Percentiles rank a stretch among this genome's conserved stretches.
phyloP scores from a whole-genome alignment of 2,797 vertebrate genomes.

The Pteronotus mesoamericanus region DNA sequence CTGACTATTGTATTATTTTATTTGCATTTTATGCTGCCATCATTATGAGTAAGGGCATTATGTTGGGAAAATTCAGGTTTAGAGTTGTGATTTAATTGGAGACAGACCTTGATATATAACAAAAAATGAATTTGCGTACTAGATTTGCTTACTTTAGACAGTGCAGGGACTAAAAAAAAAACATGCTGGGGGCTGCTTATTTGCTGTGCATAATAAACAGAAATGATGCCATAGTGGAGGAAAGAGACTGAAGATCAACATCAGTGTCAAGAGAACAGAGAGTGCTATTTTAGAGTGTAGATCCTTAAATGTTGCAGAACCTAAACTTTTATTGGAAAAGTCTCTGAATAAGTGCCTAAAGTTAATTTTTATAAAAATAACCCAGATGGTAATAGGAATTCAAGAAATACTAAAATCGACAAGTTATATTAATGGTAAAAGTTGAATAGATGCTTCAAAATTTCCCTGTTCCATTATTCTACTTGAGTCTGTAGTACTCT shows the following conservation, averaged over 20 bases:
- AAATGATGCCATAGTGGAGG: slow-evolving; percentile 36
- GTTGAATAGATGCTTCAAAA: slow-evolving; percentile 19
- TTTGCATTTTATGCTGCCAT: background rate
- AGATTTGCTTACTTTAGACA: slow-evolving; percentile 65
- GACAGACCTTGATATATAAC: slow-evolving; percentile 57
- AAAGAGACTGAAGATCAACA: slow-evolving; percentile 36
- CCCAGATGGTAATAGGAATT: background rate
- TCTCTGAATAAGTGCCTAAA: slow-evolving; percentile 44
- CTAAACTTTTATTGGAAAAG: slow-evolving; percentile 24
- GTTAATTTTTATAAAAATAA: slow-evolving; percentile 3
- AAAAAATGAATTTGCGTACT: slow-evolving; percentile 47
- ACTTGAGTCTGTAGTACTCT: background rate
- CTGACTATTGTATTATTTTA: background rate
- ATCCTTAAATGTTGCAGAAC: slow-evolving; percentile 56
- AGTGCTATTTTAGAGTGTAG: slow-evolving; percentile 34
- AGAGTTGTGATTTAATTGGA: slow-evolving; percentile 50
- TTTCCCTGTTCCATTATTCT: slow-evolving; percentile 33
- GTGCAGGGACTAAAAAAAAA: slow-evolving; percentile 61
- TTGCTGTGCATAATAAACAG: slow-evolving; percentile 63
- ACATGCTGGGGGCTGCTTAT: slow-evolving; percentile 63
- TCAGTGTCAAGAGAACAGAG: slow-evolving; percentile 44
- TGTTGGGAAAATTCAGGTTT: slow-evolving; percentile 44
- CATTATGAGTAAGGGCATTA: slow-evolving; percentile 21
- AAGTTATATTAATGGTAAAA: slow-evolving; percentile 37
- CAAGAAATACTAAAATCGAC: slow-evolving; percentile 22